Base-by-base conservation (phyloP, 2,797 vertebrate genomes). In the Pagetopsis macropterus region DNA sequence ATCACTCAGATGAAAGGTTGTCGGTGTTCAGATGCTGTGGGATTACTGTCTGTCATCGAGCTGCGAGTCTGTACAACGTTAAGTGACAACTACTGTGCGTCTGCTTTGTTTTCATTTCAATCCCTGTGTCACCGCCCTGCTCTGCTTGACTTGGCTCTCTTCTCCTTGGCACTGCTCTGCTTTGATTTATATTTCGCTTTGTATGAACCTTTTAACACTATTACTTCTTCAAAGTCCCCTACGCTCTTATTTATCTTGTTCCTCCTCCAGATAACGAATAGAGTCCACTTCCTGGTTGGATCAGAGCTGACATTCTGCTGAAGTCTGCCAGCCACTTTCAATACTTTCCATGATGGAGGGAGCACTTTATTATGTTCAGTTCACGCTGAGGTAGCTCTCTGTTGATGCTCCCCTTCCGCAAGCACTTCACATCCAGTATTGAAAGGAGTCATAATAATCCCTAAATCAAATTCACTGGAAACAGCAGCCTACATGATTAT, bases 121-220 rank as follows among this genome's bases (percentile, higher is more conserved):
- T 65, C 59, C 48, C 51, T 1, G 19, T 37, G 2, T 72, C 72
- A 21, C 37, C 1, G 21, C 59, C 70, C 70, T 19, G 44, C 58
- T 48, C 15, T 43, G 48, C 70, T 79, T 40, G 19, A 44, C 43
- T 72, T 73, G 48, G 27, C 58, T 48, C 21, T 43, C 58, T 62
- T 56, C 9, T 23, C 46, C 50, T 6, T 51, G 31, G 41, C 44
- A 0, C 55, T n/a, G 21, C 51, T 59, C 40, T 17, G 23, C 52
- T 58, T 10, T 59, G 56, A 75, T 77, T 80, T 70, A 73, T 58
- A 61, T 17, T 9, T 23, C 15, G 58, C 55, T 41, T 3, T 4
- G 48, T 3, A 43, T n/a, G 60, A 76, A 71, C 51, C 19, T 76
- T 81, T 78, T 41, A 85, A 81, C 81, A 33, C 33, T 4, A 51